These are phyloP conservation scores for Saturnia japonica DNA, from an alignment of 2,888 invertebrate genomes.

Conservation along the genomic window DNA sequence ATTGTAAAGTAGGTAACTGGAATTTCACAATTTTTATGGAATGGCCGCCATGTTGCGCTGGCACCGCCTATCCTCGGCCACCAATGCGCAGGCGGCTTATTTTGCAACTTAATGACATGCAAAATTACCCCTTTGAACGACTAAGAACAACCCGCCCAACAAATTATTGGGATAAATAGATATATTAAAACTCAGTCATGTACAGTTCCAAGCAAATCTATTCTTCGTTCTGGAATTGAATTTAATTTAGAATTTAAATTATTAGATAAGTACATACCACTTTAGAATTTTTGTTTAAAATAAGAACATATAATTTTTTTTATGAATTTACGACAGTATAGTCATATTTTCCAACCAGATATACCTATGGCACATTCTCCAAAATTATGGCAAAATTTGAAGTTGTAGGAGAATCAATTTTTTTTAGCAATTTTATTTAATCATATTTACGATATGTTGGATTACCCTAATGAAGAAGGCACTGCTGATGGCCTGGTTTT, in stretches of 20 bases:
- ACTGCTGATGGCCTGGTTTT: too few species aligned
- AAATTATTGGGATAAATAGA: conserved; percentile 39
- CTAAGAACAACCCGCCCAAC: conserved; percentile 24
- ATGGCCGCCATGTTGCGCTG: conserved; percentile 28
- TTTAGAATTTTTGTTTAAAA: too few species aligned
- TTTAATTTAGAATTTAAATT: neutral
- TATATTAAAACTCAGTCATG: conserved; percentile 17
- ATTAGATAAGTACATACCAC: neutral
- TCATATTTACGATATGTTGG: too few species aligned
- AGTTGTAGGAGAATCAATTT: too few species aligned
- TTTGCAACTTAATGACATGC: conserved; percentile 48
- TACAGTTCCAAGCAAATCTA: neutral
- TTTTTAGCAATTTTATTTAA: too few species aligned
- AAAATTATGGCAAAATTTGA: too few species aligned
- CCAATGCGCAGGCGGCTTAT: conserved; percentile 50
- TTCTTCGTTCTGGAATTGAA: neutral
- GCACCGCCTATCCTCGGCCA: conserved; percentile 43
- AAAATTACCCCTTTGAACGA: conserved; percentile 48
- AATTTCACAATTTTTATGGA: neutral
- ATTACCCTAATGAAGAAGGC: too few species aligned
- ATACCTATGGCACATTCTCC: too few species aligned
- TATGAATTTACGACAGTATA: too few species aligned
- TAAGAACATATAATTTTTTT: too few species aligned
- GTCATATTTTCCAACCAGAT: too few species aligned
- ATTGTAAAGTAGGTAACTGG: neutral